Base-by-base conservation (phyloP, 1,140 invertebrate genomes). In the Pomacea maculata region DNA sequence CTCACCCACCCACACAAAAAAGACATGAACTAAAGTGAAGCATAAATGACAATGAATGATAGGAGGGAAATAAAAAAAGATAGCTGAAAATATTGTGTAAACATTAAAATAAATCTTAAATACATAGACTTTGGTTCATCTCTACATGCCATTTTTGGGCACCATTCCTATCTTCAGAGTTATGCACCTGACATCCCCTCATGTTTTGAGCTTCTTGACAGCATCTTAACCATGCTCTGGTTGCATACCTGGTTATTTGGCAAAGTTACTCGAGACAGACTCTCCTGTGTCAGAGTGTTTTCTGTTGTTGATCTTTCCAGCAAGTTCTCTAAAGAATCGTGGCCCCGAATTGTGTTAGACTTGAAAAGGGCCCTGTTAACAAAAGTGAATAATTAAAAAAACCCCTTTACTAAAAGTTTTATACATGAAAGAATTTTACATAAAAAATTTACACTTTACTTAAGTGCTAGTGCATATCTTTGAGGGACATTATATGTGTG, bases 191-290 rank as follows among this genome's bases (percentile, higher is more conserved):
- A 14, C 15, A 8, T 61, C 57, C 57, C 15, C 57, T 61, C 11
- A 61, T 61, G 11, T 61, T 61, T 61, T 61, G 57, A 17, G 15
- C 4, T 17, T 61, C 11, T 17, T 61, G 57, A 61, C 15, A 61
- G 34, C 34, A 61, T 61, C 57, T 61, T 17, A 45, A 61, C 9
- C 15, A 61, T 25, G 80, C 87, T 91, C 90, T 45, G 0, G 34
- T 45, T 45, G 34, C 34, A 45, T 45, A 95, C 95, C 93, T 95
- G 94, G 92, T 94, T 94, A 87, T 98, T 97, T 72, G 97, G 97
- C 85, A 98, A 94, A 70, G 95, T 95, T 87, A 99, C 96, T 92
- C 96, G 96, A 81, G 97, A 96, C 52, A 93, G 92, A 90, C 96
- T 96, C 81, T 90, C 89, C 15, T 82, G 79, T 6, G 80, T 81